Evolutionary conservation across 2,888 invertebrate species (phyloP).

Genomic region (Nephrotoma flavescens): DNA sequence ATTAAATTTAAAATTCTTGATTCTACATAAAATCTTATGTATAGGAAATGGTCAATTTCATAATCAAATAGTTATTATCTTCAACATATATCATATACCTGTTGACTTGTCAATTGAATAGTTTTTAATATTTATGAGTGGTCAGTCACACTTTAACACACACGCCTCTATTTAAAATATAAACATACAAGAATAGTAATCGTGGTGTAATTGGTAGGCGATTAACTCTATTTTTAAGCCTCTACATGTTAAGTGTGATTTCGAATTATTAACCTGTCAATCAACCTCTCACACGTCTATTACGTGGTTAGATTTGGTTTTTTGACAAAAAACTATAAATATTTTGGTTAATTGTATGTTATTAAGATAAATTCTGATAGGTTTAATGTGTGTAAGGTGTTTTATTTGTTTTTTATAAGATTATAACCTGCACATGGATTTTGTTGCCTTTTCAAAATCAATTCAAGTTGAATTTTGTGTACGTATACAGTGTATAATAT

Average conservation of each 20-base stretch:
- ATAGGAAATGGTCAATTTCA: neutral
- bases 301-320: neutral
- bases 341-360: neutral
- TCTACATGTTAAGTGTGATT: neutral
- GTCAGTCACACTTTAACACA: neutral
- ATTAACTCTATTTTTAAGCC: neutral
- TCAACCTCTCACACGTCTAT: neutral
- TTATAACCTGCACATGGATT: too few species aligned
- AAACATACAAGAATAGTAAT: neutral
- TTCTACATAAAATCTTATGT: neutral
- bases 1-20: neutral
- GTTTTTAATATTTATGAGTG: neutral
- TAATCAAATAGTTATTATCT: neutral
- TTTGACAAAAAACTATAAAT: neutral
- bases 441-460: too few species aligned
- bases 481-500: too few species aligned
- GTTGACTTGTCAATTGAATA: neutral
- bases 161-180: neutral
- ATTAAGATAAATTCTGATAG: neutral
- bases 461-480: too few species aligned
- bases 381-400: neutral
- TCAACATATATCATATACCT: neutral
- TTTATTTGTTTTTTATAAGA: neutral
- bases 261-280: neutral
- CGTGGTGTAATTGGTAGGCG: neutral